Evolutionary conservation across 2,113 vertebrate species (phyloP).

Genomic region (Lagopus muta): DNA sequence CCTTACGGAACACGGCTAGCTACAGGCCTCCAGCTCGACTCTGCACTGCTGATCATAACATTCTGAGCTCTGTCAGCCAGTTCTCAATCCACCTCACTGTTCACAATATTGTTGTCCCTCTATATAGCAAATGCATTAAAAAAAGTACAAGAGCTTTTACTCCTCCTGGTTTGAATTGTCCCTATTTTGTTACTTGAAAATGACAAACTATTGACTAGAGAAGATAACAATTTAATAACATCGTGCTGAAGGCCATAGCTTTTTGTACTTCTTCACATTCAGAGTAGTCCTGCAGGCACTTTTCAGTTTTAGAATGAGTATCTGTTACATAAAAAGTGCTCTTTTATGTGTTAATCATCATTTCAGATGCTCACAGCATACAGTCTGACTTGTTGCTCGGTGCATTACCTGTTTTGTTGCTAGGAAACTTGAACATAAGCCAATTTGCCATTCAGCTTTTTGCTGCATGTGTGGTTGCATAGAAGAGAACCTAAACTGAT

Average conservation of each 20-base stretch:
- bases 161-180: constrained; percentile 22
- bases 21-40: too few species aligned
- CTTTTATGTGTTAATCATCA: constrained; percentile 49
- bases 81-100: too few species aligned
- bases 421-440: constrained; percentile 74
- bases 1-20: too few species aligned
- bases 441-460: constrained; percentile 46
- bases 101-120: background rate
- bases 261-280: constrained; percentile 11
- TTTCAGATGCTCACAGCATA: constrained; percentile 41
- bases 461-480: constrained; percentile 1
- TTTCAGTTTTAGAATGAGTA: constrained; percentile 13
- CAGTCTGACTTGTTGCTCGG: constrained; percentile 33
- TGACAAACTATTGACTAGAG: background rate
- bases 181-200: background rate
- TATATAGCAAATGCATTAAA: background rate
- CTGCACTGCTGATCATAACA: too few species aligned
- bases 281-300: constrained; percentile 9
- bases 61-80: too few species aligned
- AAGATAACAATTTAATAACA: background rate
- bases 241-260: background rate
- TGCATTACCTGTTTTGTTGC: constrained; percentile 72
- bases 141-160: constrained; percentile 2
- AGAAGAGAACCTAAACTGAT: background rate
- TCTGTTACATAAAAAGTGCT: constrained; percentile 16